Evolutionary conservation across 2,113 vertebrate genomes (phyloP).

Genomic region (Mobula birostris): DNA sequence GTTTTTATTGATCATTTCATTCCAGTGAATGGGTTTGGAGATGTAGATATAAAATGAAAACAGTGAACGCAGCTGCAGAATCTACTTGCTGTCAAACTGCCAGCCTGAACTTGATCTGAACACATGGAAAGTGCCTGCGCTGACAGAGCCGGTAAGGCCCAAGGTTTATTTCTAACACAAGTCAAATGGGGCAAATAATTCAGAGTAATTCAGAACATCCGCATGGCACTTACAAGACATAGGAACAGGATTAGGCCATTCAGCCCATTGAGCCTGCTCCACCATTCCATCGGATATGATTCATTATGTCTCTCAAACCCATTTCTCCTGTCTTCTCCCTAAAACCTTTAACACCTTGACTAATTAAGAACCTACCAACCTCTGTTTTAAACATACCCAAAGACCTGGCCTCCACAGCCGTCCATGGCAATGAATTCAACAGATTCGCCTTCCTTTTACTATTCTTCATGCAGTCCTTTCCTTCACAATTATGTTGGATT

Average conservation of each 20-base stretch:
- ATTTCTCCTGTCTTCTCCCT: too few relatives aligned
- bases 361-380: too few relatives aligned
- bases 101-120: background rate
- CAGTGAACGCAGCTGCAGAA: background rate
- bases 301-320: too few relatives aligned
- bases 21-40: background rate
- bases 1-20: background rate
- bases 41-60: background rate
- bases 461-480: background rate
- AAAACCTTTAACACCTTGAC: too few relatives aligned
- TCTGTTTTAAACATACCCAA: too few relatives aligned
- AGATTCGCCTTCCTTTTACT: too few relatives aligned
- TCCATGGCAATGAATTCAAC: too few relatives aligned
- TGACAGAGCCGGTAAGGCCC: background rate
- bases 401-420: too few relatives aligned
- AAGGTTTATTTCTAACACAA: background rate
- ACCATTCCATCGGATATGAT: too few relatives aligned
- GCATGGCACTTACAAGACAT: background rate
- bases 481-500: background rate
- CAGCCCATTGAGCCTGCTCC: too few relatives aligned
- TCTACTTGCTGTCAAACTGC: background rate
- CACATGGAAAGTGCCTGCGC: background rate
- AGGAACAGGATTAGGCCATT: too few relatives aligned
- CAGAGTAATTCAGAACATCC: background rate
- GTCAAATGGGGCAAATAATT: background rate